Evolutionary conservation across 2,888 invertebrate genomes (phyloP).

Genomic region (Clanis bilineata): DNA sequence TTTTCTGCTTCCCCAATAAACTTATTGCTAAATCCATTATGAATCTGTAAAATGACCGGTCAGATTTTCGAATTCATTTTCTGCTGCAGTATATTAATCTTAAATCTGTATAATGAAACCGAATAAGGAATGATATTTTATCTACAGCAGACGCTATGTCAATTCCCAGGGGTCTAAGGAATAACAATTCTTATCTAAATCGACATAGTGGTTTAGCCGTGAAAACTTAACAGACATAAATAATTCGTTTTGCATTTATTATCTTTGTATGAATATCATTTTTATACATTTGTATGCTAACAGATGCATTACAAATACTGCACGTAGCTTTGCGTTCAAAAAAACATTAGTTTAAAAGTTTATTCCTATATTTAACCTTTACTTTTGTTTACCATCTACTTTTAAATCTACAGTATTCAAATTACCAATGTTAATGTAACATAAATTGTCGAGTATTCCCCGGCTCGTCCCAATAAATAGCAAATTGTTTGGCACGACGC

Average conservation of each 20-base stretch:
- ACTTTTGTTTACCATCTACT: not conserved
- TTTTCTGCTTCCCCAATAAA: not conserved
- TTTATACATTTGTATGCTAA: not conserved
- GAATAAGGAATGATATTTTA: not conserved
- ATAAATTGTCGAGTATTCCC: slow-evolving; percentile 3
- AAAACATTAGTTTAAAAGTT: too few species aligned
- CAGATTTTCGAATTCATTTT: not conserved
- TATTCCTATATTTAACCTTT: not conserved
- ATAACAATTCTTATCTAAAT: too few species aligned
- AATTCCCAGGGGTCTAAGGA: too few species aligned
- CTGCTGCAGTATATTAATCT: not conserved
- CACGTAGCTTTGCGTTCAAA: not conserved
- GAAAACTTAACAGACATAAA: too few species aligned
- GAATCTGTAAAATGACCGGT: not conserved
- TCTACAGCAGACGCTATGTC: too few species aligned
- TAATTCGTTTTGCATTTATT: not conserved
- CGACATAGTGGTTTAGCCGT: too few species aligned
- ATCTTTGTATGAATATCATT: not conserved
- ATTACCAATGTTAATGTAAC: not conserved
- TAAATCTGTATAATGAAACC: not conserved
- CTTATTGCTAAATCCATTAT: slow-evolving; percentile 8
- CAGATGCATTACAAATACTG: not conserved
- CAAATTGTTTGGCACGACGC: slow-evolving; percentile 13
- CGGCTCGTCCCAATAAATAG: slow-evolving; percentile 11
- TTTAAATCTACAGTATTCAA: not conserved